Conservation (phyloP, 2,113 vertebrate species). For the Neopipo cinnamomea region DNA sequence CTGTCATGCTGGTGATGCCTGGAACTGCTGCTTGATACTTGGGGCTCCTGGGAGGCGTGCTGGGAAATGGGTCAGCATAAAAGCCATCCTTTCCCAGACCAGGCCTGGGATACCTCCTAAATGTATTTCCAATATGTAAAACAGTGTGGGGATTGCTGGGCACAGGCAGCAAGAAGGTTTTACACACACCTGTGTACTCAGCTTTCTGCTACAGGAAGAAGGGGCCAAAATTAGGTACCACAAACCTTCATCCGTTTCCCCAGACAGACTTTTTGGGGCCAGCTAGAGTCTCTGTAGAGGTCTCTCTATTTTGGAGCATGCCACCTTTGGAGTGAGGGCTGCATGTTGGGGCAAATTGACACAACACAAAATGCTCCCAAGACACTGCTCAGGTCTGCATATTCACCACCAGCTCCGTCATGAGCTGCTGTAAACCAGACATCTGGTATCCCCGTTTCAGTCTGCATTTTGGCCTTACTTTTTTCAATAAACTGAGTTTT, state of each 20-base stretch:
- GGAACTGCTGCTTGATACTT: fast-evolving
- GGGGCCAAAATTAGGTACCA: background rate
- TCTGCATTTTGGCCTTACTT: background rate
- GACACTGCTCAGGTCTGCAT: background rate
- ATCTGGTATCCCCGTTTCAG: background rate
- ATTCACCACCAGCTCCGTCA: background rate
- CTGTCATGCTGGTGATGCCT: background rate
- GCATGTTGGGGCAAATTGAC: background rate
- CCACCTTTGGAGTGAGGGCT: background rate
- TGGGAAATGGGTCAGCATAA: background rate
- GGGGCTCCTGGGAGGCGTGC: fast-evolving
- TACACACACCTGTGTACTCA: background rate
- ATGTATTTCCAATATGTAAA: background rate
- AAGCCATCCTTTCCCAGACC: background rate
- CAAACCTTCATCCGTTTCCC: background rate
- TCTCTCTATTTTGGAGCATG: background rate
- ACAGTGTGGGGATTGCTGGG: background rate
- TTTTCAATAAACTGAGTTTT: background rate
- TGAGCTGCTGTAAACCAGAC: background rate
- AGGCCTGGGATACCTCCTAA: background rate
- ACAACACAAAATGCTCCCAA: background rate
- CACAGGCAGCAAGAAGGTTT: background rate
- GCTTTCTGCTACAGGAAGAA: background rate
- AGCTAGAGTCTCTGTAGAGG: background rate
- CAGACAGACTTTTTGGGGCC: background rate